phyloP scores from a whole-genome alignment of 2,888 invertebrate genomes.

The Crepidodera aurea region DNA sequence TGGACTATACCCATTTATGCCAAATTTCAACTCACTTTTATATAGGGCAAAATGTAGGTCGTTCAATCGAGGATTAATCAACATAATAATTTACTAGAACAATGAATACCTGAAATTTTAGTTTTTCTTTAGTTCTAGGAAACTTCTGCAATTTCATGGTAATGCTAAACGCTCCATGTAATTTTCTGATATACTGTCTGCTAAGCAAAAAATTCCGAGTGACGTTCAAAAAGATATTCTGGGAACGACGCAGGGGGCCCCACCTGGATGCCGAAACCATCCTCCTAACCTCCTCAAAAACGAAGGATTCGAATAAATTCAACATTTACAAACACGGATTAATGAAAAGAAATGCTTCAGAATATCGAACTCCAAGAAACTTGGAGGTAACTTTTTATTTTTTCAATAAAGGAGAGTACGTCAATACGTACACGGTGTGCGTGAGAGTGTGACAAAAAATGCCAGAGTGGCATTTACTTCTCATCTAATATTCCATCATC shows the following conservation, averaged over 20 bases:
- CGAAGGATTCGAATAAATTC: conserved; percentile 48
- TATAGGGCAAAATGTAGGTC: too few relatives aligned
- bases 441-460: conserved; percentile 38
- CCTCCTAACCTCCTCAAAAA: conserved; percentile 47
- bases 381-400: conserved; percentile 62
- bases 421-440: conserved; percentile 55
- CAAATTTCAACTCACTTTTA: too few relatives aligned
- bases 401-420: conserved; percentile 58
- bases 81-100: too few relatives aligned
- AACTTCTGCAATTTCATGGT: conserved; percentile 77
- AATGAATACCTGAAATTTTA: too few relatives aligned
- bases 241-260: conserved; percentile 49
- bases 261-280: conserved; percentile 50
- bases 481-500: conserved; percentile 35
- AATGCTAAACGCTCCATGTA: conserved; percentile 76
- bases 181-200: conserved; percentile 80
- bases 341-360: conserved; percentile 52
- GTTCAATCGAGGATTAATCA: too few relatives aligned
- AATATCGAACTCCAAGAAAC: conserved; percentile 59
- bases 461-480: conserved; percentile 19
- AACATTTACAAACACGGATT: conserved; percentile 51
- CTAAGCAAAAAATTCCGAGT: conserved; percentile 78
- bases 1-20: too few relatives aligned
- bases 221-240: conserved; percentile 61
- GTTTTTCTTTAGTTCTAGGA: conserved; percentile 64